Base-by-base conservation (phyloP, 2,888 invertebrate species). In the Sminthurides aquaticus region DNA sequence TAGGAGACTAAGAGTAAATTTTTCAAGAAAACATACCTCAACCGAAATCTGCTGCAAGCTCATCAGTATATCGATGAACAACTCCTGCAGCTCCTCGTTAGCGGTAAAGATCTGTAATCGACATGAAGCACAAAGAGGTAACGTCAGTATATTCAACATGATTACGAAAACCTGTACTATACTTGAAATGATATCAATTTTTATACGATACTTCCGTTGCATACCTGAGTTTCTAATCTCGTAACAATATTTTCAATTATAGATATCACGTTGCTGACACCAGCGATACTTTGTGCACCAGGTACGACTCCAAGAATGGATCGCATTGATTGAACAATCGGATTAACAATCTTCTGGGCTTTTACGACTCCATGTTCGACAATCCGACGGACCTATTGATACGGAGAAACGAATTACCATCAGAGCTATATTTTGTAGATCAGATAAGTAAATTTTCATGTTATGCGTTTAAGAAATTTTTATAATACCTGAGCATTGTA, bases 281-380 rank as follows among this genome's bases (percentile, higher is more conserved):
- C 52, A 22, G 52, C 20, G 52, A 52, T 52, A 52, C 52, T 52
- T 52, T 52, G 52, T 8, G 52, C 52, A 20, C 20, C 52, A 5
- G 52, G 52, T 5, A 52, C 8, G 20, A 52, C 22, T 5, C 18
- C 18, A 8, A 52, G 20, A 20, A 52, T 52, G 5, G 52, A 20
- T 8, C 52, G 52, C 3, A 52, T 52, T 5, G 52, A 18, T 20
- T 15, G 5, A 52, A 52, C 20, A 18, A 52, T 5, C 20, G 52
- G 52, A 20, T 20, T 52, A 20, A 52, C 5, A 52, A 15, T 52
- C 22, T 15, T 5, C 52, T 52, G 52, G 20, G 52, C 52, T 15
- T 52, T 5, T 18, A 52, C 20, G 20, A 52, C 20, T 20, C 52
- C 52, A 20, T 52, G 3, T 52, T 52, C 52, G 11, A 52, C 3